Evolutionary conservation across 2,797 vertebrate species (phyloP).

Genomic region (Girardinus metallicus): DNA sequence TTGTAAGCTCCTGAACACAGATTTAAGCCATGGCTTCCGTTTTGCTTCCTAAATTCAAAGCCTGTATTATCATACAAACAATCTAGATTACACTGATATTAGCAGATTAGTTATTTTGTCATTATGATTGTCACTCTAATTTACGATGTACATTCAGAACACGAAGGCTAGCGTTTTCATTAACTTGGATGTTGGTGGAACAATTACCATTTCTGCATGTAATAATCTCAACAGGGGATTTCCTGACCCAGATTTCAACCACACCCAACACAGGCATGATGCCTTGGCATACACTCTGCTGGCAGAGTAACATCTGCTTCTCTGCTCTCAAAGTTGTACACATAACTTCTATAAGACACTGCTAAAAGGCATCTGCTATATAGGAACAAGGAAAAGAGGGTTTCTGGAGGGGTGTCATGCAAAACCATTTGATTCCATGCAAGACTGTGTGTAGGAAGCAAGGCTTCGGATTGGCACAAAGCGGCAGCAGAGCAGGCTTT

Average conservation of each 20-base stretch:
- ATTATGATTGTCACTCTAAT: slow-evolving; percentile 54
- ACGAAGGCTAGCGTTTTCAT: slow-evolving; percentile 53
- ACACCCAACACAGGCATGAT: slow-evolving; percentile 60
- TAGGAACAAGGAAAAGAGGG: background rate
- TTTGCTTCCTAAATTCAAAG: slow-evolving; percentile 28
- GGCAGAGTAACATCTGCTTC: slow-evolving; percentile 59
- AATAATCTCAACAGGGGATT: slow-evolving; percentile 69
- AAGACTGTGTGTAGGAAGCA: slow-evolving; percentile 22
- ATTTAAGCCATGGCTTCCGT: background rate
- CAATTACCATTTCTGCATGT: slow-evolving; percentile 69
- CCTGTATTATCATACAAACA: slow-evolving; percentile 20
- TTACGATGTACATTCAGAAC: slow-evolving; percentile 41
- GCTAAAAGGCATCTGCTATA: slow-evolving; percentile 21
- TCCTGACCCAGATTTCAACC: slow-evolving; percentile 70
- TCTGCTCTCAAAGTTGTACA: slow-evolving; percentile 36
- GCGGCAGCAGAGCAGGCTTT: slow-evolving; percentile 38
- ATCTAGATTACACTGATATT: slow-evolving; percentile 31
- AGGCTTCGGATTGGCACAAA: slow-evolving; percentile 55
- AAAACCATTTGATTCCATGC: slow-evolving; percentile 23
- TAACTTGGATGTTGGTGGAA: slow-evolving; percentile 59
- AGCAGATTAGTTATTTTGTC: slow-evolving; percentile 37
- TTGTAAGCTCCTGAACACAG: background rate
- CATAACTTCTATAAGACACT: slow-evolving; percentile 52
- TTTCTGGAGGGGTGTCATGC: slow-evolving; percentile 4
- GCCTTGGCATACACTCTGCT: slow-evolving; percentile 52